phyloP scores from a whole-genome alignment of 2,888 invertebrate genomes.

The Ephialtes manifestator region DNA sequence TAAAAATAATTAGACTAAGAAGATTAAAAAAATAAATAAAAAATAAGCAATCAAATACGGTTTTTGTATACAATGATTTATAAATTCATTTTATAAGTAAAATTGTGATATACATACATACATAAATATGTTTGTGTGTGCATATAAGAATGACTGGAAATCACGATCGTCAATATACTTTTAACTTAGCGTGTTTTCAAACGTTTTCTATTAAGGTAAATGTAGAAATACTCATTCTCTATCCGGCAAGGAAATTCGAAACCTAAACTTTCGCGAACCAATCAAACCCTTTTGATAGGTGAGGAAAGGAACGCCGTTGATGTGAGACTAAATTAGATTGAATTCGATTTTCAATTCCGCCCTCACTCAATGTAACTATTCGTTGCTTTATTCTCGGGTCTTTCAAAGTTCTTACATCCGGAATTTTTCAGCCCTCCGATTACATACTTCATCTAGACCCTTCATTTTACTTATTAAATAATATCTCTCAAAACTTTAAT shows the following conservation, averaged over 20 bases:
- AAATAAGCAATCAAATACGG: too few species aligned
- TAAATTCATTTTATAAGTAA: background rate
- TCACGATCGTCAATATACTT: background rate
- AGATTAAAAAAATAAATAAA: too few species aligned
- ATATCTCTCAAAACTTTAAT: too few species aligned
- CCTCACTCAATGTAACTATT: background rate
- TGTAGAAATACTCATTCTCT: background rate
- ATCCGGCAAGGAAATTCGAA: constrained; percentile 36
- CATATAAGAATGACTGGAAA: background rate
- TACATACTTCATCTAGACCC: too few species aligned
- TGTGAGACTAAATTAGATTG: constrained; percentile 33
- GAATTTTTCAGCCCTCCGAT: background rate
- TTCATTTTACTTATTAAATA: too few species aligned
- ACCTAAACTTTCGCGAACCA: constrained; percentile 46
- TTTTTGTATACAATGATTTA: too few species aligned
- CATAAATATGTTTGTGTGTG: background rate
- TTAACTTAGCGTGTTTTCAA: constrained; percentile 40
- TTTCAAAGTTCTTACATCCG: background rate
- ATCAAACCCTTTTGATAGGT: constrained; percentile 46
- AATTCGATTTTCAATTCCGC: constrained; percentile 47
- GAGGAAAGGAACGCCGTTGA: constrained; percentile 17
- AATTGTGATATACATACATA: background rate
- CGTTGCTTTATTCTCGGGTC: background rate
- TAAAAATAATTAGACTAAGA: too few species aligned
- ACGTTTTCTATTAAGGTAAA: constrained; percentile 32